A percentile compares a stretch with the other conserved stretches of the same genome.
These are phyloP conservation scores for Rhagoletis zephyria DNA, from an alignment of 1,140 invertebrate species.

Conservation along the genomic window DNA sequence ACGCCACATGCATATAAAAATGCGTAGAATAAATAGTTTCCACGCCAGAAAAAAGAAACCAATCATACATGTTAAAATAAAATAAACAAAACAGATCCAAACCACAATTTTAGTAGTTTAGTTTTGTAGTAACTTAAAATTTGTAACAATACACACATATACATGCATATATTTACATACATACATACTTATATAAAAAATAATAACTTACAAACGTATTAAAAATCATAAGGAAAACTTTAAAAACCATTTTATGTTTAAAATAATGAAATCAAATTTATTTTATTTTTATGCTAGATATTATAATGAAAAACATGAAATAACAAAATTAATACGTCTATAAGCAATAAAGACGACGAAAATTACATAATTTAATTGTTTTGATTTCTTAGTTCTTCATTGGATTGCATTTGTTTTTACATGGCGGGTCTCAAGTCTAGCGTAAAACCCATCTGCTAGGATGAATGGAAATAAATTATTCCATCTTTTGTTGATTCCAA, in stretches of 20 bases:
- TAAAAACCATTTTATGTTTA: constrained; percentile 27
- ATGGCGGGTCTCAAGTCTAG: too few species aligned
- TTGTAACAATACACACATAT: constrained; percentile 39
- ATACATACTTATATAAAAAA: neutral
- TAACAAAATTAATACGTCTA: constrained; percentile 46
- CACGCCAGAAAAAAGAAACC: constrained; percentile 26
- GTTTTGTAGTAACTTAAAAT: constrained; percentile 36
- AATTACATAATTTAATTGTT: neutral
- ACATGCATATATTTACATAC: constrained; percentile 1
- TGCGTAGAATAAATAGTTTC: constrained; percentile 26
- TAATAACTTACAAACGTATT: constrained; percentile 3
- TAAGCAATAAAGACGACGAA: constrained; percentile 25
- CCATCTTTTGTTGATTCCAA: too few species aligned
- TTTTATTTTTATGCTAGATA: constrained; percentile 40
- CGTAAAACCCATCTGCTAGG: too few species aligned
- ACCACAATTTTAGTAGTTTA: constrained; percentile 36
- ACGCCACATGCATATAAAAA: neutral
- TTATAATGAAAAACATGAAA: constrained; percentile 20
- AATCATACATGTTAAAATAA: constrained; percentile 17
- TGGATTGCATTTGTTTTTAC: too few species aligned
- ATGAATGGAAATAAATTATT: too few species aligned
- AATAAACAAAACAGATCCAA: constrained; percentile 2
- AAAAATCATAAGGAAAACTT: constrained; percentile 28
- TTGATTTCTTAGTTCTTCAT: neutral
- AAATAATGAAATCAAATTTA: constrained; percentile 44